Conservation (phyloP, 2,113 vertebrate genomes). For the Indicator maculatus region DNA sequence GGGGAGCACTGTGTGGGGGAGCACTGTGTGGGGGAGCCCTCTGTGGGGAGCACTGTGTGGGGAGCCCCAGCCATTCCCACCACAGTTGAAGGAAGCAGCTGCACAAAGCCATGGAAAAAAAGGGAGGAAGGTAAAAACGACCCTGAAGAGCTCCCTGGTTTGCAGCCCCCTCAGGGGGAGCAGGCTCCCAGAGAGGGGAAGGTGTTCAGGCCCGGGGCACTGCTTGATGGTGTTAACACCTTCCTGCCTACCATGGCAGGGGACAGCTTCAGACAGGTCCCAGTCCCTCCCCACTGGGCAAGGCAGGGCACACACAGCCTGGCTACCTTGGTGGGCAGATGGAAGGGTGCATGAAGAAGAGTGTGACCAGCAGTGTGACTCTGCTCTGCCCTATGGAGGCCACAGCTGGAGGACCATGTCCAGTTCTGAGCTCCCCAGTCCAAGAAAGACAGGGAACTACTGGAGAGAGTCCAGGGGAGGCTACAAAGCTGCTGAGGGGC, state of each 20-base stretch:
- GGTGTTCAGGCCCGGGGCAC: background rate
- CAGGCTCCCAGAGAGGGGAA: background rate
- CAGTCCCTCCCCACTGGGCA: fast-evolving
- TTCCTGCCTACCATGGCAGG: background rate
- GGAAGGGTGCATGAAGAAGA: background rate
- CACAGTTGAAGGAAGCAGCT: background rate
- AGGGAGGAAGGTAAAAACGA: background rate
- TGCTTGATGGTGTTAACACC: background rate
- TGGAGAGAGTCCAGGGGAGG: too few relatives aligned
- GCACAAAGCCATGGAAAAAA: background rate
- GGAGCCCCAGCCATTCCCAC: background rate
- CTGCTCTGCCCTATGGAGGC: too few relatives aligned
- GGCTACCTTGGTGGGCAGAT: background rate
- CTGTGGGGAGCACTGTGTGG: background rate
- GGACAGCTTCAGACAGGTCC: background rate
- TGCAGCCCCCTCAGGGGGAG: background rate
- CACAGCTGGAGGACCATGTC: too few relatives aligned
- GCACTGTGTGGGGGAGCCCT: too few relatives aligned
- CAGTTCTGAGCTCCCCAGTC: too few relatives aligned
- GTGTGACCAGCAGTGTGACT: background rate
- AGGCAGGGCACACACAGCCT: fast-evolving
- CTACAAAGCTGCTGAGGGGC: too few relatives aligned
- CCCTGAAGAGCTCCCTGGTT: background rate
- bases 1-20: too few relatives aligned
- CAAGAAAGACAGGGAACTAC: too few relatives aligned